Evolutionary conservation across 2,888 invertebrate species (phyloP), one percentile per base, ranked within the genome.

Genomic region (Euzophera pinguis): DNA sequence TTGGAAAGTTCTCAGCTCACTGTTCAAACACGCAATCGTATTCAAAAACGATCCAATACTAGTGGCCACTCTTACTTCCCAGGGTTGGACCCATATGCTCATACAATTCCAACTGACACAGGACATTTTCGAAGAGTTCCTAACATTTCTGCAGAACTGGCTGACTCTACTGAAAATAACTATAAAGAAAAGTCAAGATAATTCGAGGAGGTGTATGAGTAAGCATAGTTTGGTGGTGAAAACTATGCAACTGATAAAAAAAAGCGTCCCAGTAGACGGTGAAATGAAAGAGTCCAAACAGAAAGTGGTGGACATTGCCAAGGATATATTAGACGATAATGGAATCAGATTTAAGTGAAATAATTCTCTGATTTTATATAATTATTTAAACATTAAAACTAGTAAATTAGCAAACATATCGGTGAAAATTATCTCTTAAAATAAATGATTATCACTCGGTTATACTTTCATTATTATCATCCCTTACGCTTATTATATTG

Each of bases 21-120:
- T 90, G 35, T 88, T 84, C 63, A 85, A 82, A 68, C 76, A 89
- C 61, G 85, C 86, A 0, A 78, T 87, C 9, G 64, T 76, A 0
- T 65, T 73, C 1, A 83, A 79, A 60, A 81, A 80, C 52, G 88
- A 89, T 50, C 63, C 78, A 0, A 79, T 75, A 49, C 53, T 90
- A 3, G 77, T 83, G 0, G 77, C 80, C 0, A 75, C 67, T 1
- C 65, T 89, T 0, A 85, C 86, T 1, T 81, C 82, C 0, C 89
- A 90, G 59, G 84, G 87, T 0, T 89, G 89, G 89, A 88, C 85
- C 0, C 80, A 84, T 60, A 77, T 74, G 0, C 63, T 90, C 1
- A 73, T 89, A 64, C 75, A 82, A 52, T 90, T 86, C 58, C 87
- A 88, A 74, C 58, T 87, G n/a, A 74, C 84, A 7, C 83, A 86